These are phyloP conservation scores for Drosophila niveifrons DNA, from an alignment of 2,888 invertebrate genomes.

Conservation along the genomic window DNA sequence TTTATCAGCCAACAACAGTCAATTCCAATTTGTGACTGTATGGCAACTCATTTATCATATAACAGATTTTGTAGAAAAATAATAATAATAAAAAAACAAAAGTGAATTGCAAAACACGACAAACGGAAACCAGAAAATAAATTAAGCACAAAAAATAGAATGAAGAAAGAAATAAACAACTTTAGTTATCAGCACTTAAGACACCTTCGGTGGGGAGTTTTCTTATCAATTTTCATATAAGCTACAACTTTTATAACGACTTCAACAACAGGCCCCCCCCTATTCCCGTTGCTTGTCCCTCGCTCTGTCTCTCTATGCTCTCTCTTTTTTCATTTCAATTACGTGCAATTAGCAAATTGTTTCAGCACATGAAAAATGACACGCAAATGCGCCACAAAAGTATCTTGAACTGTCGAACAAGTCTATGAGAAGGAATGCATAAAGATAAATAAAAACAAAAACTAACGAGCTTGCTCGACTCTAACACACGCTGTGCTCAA, in stretches of 20 bases:
- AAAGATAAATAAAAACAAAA: constrained; percentile 17
- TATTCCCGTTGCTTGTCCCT: not conserved
- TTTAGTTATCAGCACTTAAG: constrained; percentile 52
- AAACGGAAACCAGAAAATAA: constrained; percentile 42
- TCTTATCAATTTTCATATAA: constrained; percentile 44
- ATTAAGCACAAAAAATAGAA: constrained; percentile 24
- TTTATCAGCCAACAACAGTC: constrained; percentile 56
- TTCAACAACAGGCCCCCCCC: not conserved
- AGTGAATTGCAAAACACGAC: constrained; percentile 61
- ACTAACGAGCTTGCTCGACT: constrained; percentile 1
- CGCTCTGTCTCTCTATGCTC: not conserved
- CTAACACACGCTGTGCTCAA: not conserved
- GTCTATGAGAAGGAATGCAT: constrained; percentile 24
- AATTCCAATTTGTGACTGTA: constrained; percentile 46
- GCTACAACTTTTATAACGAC: constrained; percentile 33
- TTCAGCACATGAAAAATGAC: constrained; percentile 39
- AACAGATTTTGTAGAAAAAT: constrained; percentile 9
- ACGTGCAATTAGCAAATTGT: constrained; percentile 62
- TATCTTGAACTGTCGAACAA: constrained; percentile 29
- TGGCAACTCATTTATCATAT: constrained; percentile 68
- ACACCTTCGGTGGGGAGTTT: constrained; percentile 12
- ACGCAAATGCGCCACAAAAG: constrained; percentile 43
- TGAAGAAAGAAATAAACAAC: constrained; percentile 25
- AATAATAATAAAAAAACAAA: constrained; percentile 14
- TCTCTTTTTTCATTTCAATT: constrained; percentile 27